phyloP scores from a whole-genome alignment of 2,113 vertebrate species.

The Leiothrix lutea region DNA sequence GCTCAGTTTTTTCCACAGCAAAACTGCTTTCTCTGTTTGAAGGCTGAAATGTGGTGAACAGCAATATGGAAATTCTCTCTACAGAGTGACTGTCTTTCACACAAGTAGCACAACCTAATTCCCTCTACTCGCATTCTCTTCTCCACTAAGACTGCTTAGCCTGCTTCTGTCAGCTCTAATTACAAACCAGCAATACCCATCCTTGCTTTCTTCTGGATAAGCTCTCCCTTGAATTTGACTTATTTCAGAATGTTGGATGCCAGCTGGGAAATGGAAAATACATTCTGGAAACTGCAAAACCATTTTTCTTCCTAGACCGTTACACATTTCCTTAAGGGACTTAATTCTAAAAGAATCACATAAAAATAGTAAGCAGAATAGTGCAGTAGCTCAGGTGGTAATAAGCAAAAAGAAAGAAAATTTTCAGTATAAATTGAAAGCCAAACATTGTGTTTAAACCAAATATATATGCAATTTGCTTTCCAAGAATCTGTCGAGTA shows the following conservation, averaged over 20 bases:
- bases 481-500: not conserved
- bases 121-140: not conserved
- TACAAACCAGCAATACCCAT: not conserved
- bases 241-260: not conserved
- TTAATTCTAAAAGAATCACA: not conserved
- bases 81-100: not conserved
- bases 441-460: not conserved
- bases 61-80: not conserved
- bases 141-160: not conserved
- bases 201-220: not conserved
- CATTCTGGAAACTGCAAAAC: not conserved
- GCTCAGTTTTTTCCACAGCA: not conserved
- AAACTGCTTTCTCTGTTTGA: not conserved
- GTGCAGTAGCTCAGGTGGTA: not conserved
- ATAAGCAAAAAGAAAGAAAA: not conserved
- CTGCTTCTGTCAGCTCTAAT: not conserved
- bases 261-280: not conserved
- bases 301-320: not conserved
- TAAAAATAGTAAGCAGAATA: not conserved
- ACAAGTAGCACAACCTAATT: not conserved
- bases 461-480: not conserved
- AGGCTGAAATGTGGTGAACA: not conserved
- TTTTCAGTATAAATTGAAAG: not conserved
- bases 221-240: not conserved
- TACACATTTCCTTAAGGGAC: not conserved